Evolutionary conservation across 2,797 vertebrate species (phyloP), one percentile per base, ranked within the genome.

Genomic region (Sorex maritimensis): DNA sequence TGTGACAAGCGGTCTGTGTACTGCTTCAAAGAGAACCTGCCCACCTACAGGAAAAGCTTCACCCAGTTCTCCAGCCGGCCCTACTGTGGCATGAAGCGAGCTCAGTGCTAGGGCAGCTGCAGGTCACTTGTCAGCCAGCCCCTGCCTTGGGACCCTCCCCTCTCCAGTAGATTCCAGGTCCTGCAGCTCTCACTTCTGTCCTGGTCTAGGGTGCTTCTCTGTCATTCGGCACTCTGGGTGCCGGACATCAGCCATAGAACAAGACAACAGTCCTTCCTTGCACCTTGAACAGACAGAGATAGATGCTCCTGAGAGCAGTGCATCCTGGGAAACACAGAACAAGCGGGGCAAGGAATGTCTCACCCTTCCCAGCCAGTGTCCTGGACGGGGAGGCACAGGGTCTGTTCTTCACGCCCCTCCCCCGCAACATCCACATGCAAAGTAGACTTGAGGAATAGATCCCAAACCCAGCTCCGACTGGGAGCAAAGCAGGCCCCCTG

Each of bases 1-100:
- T 97, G 96, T 38, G 97, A 96, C 77, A 86, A n/a, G 61, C 85
- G 0, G 3, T 96, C 93, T 0, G 89, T 38, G 4, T 85, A 81
- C 81, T 96, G 95, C 93, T 96, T 97, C 94, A 90, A 2, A 83
- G 58, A 93, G 21, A 96, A 81, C 90, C 94, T 96, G 92, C 65
- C 73, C 92, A 96, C 95, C 91, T 96, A 95, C 0, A 80, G 93
- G 95, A 94, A 68, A 15, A 90, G 69, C 94, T 94, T 94, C 89
- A 88, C 92, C 85, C 96, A 86, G 80, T 2, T 86, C 86, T 68
- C 69, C 28, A 49, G 79, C 69, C 73, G 61, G 72, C 93, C 90
- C 46, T 80, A 49, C 11, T 94, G 95, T 1, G 58, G 93, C 52
- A 19, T 58, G 38, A 41, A 2, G 9, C 95, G 84, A 14, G 72